Percentiles rank a stretch among this genome's conserved stretches.
phyloP scores from a whole-genome alignment of 2,113 vertebrate species.

The Pangasianodon gigas region DNA sequence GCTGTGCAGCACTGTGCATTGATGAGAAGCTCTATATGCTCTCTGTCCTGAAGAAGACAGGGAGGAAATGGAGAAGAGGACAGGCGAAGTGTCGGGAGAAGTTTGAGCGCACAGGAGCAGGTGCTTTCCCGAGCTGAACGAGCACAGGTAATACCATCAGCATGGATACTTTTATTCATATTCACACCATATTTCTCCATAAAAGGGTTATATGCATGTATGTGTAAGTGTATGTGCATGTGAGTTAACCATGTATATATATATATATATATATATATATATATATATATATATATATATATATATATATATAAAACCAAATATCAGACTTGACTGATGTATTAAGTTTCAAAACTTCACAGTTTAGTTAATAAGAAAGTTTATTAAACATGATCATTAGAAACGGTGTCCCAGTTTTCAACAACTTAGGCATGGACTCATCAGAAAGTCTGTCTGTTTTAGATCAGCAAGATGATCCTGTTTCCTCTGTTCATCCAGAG shows the following conservation, averaged over 20 bases:
- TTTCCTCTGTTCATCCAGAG: background rate
- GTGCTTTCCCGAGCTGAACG: background rate
- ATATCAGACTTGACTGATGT: background rate
- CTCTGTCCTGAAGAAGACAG: background rate
- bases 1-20: conserved; percentile 31
- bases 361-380: background rate
- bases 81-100: background rate
- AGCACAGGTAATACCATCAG: background rate
- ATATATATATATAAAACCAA: background rate
- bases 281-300: no score
- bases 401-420: background rate
- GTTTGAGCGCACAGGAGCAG: conserved; percentile 21
- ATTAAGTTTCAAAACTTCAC: background rate
- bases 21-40: conserved; percentile 19
- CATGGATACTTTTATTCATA: background rate
- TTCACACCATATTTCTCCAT: background rate
- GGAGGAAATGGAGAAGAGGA: background rate
- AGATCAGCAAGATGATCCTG: no score
- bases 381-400: background rate
- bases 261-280: background rate
- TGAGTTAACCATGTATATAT: background rate
- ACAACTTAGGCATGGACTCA: background rate
- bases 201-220: background rate
- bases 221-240: background rate
- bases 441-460: background rate